Percentiles rank a stretch among this genome's conserved stretches.
Evolutionary conservation across 2,888 invertebrate genomes (phyloP).

Genomic region (Machimus rusticus): DNA sequence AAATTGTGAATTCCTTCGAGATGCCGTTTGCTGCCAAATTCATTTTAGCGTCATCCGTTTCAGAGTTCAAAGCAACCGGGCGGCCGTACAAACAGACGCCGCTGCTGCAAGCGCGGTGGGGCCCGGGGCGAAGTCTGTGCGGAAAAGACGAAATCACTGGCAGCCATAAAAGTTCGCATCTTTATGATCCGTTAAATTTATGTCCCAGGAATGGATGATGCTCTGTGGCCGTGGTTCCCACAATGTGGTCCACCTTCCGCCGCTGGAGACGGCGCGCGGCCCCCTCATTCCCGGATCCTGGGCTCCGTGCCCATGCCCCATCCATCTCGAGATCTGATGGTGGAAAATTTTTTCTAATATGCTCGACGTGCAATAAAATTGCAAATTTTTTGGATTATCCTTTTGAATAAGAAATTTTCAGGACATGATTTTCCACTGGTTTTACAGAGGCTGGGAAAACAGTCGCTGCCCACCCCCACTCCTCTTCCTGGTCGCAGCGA

Average conservation of each 20-base stretch:
- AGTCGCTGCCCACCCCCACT: not conserved
- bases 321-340: constrained; percentile 40
- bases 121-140: not conserved
- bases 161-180: constrained; percentile 30
- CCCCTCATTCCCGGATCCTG: not conserved
- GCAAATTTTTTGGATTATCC: constrained; percentile 41
- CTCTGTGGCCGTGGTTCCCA: constrained; percentile 8
- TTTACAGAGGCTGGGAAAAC: constrained; percentile 24
- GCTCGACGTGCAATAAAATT: constrained; percentile 41
- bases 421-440: constrained; percentile 38
- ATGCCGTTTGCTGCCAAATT: constrained; percentile 35
- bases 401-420: constrained; percentile 41
- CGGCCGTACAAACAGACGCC: not conserved
- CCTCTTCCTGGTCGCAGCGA: not conserved
- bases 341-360: constrained; percentile 41
- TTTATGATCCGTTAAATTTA: constrained; percentile 40
- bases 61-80: constrained; percentile 7
- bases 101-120: not conserved
- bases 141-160: constrained; percentile 16
- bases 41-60: constrained; percentile 30
- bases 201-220: constrained; percentile 33
- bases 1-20: constrained; percentile 30
- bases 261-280: not conserved
- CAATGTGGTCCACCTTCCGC: constrained; percentile 30
- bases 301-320: constrained; percentile 4